Evolutionary conservation across 2,888 invertebrate genomes (phyloP).

Genomic region (Bombyx huttoni): DNA sequence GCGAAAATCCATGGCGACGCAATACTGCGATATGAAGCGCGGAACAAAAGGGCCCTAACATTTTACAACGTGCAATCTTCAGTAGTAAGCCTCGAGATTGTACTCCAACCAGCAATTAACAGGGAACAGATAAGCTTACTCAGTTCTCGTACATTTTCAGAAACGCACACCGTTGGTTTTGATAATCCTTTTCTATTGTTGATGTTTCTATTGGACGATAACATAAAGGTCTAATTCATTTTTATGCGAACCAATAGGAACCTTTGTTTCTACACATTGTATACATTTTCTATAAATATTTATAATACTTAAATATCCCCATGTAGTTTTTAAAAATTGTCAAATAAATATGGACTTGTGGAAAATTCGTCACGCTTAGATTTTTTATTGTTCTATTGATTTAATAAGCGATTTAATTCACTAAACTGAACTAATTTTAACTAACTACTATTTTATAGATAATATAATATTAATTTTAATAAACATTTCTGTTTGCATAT

Average conservation of each 20-base stretch:
- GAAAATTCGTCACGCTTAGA: too few relatives aligned
- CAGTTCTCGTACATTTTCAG: slow-evolving; percentile 29
- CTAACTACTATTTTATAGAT: too few relatives aligned
- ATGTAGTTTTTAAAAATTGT: too few relatives aligned
- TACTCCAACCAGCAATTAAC: slow-evolving; percentile 54
- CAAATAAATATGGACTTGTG: too few relatives aligned
- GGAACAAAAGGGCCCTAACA: slow-evolving; percentile 49
- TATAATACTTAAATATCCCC: too few relatives aligned
- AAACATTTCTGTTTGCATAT: too few relatives aligned
- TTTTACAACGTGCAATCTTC: slow-evolving; percentile 50
- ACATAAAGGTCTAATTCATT: background rate
- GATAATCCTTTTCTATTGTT: background rate
- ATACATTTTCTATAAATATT: too few relatives aligned
- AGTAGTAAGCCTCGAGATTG: slow-evolving; percentile 46
- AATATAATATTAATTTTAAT: too few relatives aligned
- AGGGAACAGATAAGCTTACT: slow-evolving; percentile 43
- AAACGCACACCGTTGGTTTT: slow-evolving; percentile 8
- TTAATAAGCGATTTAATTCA: too few relatives aligned
- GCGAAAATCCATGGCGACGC: slow-evolving; percentile 18
- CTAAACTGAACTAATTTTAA: too few relatives aligned
- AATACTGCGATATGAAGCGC: slow-evolving; percentile 27
- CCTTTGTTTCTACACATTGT: too few relatives aligned
- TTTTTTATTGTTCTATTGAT: too few relatives aligned
- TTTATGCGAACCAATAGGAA: background rate
- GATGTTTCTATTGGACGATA: background rate